Base-by-base conservation (phyloP, 2,888 invertebrate species). In the Amorpha juglandis region DNA sequence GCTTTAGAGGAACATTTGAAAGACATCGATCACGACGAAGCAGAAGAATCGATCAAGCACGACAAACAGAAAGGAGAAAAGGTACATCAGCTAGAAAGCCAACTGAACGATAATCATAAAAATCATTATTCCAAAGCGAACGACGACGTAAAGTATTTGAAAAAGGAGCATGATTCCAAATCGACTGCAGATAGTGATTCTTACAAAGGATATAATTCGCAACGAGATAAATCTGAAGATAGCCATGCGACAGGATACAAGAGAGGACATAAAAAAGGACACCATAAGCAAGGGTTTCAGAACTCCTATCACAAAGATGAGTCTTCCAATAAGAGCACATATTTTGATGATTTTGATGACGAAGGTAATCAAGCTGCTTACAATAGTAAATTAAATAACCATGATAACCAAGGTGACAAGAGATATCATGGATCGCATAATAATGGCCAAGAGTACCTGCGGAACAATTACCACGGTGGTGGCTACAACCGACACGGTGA, bases 281-380 rank as follows among this genome's bases (percentile, higher is more conserved):
- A 95, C 71, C 95, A 95, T 73, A 95, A 95, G 67, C 94, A 95
- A 71, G 96, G 96, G 19, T 96, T 95, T 79, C 95, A 94, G 74
- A 96, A 96, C 76, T 94, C 94, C 14, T 96, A 96, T 75, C 95
- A 95, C 75, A 96, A 96, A 81, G 96, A 96, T 72, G 96, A 96
- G 78, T 95, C 95, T 12, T 96, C 95, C 0, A 95, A 95, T 76
- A 95, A 95, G 74, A 95, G 95, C 66, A 95, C 95, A 38, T 96
- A 94, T 83, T 96, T 95, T 76, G 96, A 96, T 75, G 96, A 96
- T 77, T 94, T 86, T 0, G 92, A 88, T 67, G 94, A 94, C 66
- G 94, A 93, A 82, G 90, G 88, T 1, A 93, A 93, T 68, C 87
- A 86, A 79, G 88, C 93, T 4, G 87, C 87, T 1, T 92, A 90